These are phyloP conservation scores for Manis crassicaudata DNA, from an alignment of 2,797 vertebrate species.

Conservation along the genomic window DNA sequence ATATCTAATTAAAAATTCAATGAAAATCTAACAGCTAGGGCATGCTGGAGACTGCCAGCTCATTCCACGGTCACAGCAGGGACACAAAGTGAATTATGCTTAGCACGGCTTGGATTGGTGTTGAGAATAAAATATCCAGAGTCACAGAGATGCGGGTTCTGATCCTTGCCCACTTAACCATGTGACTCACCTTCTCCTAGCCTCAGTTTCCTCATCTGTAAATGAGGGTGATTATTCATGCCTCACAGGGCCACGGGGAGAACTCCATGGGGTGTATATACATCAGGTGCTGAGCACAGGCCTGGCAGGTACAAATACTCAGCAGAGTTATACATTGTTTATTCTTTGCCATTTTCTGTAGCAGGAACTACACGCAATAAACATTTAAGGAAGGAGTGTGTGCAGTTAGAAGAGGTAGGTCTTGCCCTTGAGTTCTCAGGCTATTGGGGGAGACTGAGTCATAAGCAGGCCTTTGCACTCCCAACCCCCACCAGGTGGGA, in stretches of 20 bases:
- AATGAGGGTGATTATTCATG: not conserved
- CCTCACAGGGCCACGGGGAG: not conserved
- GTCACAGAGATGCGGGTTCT: not conserved
- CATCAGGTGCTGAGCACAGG: not conserved
- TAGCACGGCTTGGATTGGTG: rapidly evolving
- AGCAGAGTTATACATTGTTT: not conserved
- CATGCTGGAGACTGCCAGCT: not conserved
- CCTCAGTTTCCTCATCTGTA: not conserved
- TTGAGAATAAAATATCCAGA: not conserved
- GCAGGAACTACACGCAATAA: not conserved
- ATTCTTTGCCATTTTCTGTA: not conserved
- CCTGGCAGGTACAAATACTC: not conserved
- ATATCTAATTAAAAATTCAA: not conserved
- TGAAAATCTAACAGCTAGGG: not conserved
- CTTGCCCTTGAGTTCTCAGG: not conserved
- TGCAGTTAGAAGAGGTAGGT: not conserved
- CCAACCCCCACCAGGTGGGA: not conserved
- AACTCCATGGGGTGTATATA: too few relatives aligned
- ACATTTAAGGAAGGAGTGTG: not conserved
- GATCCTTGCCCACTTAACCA: rapidly evolving
- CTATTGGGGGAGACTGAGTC: not conserved
- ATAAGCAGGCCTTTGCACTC: not conserved
- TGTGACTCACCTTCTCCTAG: not conserved
- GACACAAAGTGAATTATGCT: not conserved
- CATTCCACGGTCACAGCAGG: rapidly evolving